These are phyloP conservation scores for Aselliscus stoliczkanus DNA, from an alignment of 2,797 vertebrate species.

Conservation along the genomic window DNA sequence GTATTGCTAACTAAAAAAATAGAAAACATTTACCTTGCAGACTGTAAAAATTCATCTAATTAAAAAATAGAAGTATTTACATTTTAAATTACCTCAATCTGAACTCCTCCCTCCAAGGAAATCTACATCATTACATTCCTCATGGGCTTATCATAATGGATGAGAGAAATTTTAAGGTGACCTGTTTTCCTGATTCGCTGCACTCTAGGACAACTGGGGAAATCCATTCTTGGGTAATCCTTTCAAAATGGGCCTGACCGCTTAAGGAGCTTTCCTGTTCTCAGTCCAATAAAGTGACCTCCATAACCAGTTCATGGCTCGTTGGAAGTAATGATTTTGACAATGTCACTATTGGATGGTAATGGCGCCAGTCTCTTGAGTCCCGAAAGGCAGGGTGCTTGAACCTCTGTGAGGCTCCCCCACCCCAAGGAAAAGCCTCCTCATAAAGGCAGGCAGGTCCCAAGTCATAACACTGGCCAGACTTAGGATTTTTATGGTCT, in stretches of 20 bases:
- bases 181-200: neutral
- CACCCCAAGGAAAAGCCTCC: conserved; percentile 2
- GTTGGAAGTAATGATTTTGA: neutral
- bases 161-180: neutral
- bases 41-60: neutral
- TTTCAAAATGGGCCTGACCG: neutral
- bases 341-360: neutral
- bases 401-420: neutral
- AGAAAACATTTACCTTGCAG: neutral
- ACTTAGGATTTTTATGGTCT: neutral
- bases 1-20: neutral
- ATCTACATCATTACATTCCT: neutral
- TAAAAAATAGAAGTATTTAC: conserved; percentile 19
- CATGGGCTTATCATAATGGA: neutral
- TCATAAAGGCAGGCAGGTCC: neutral
- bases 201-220: neutral
- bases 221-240: neutral
- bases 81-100: neutral
- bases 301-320: neutral
- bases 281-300: neutral
- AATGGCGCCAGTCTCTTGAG: neutral
- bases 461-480: rapidly evolving
- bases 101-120: neutral
- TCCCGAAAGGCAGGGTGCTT: neutral
- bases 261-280: neutral